A percentile compares a stretch with the other conserved stretches of the same genome.
Conservation (phyloP, 2,888 invertebrate genomes). For the Lysandra bellargus region DNA sequence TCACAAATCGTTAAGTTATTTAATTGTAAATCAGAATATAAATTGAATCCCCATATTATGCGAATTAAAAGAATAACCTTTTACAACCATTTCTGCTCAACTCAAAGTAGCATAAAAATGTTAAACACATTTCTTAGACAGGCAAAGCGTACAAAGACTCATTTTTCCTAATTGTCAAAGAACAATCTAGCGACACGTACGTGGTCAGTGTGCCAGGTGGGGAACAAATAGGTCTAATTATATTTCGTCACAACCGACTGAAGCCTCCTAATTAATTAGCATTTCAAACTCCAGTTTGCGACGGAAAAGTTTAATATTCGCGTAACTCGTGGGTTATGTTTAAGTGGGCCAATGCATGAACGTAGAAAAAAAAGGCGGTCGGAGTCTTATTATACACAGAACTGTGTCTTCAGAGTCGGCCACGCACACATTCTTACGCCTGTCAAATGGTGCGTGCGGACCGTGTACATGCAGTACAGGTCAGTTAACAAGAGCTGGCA, state of each 20-base stretch:
- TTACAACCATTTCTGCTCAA: no score
- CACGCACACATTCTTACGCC: no score
- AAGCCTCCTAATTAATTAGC: slow-evolving; percentile 11
- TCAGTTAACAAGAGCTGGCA: no score
- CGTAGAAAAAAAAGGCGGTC: no score
- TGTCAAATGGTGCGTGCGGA: no score
- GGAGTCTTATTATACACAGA: no score
- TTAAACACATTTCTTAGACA: slow-evolving; percentile 9
- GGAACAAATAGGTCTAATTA: slow-evolving; percentile 10
- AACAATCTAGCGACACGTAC: background rate
- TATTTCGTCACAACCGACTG: background rate
- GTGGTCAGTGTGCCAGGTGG: background rate
- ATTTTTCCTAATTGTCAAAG: slow-evolving; percentile 28
- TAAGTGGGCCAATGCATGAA: background rate
- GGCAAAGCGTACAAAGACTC: slow-evolving; percentile 12
- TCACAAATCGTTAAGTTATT: no score
- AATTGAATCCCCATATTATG: no score
- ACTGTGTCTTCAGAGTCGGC: no score
- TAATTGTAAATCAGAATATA: no score
- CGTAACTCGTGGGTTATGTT: slow-evolving; percentile 1
- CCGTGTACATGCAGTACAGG: no score
- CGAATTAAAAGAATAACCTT: no score
- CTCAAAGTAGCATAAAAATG: background rate
- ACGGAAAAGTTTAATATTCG: slow-evolving; percentile 1
- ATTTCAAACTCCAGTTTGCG: slow-evolving; percentile 1